Conservation (phyloP, 2,888 invertebrate species). For the Selenia dentaria region DNA sequence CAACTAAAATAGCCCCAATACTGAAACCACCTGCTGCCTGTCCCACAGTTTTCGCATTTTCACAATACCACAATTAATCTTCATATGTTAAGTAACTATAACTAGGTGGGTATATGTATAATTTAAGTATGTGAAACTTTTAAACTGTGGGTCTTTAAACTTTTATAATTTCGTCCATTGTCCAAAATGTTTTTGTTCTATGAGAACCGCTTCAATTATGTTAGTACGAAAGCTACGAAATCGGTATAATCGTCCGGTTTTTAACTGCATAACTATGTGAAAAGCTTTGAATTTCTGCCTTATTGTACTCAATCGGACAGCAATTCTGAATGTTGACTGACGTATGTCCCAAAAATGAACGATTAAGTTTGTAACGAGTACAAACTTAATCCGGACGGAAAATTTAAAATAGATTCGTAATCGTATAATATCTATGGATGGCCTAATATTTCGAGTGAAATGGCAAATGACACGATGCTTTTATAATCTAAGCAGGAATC, state of each 20-base stretch:
- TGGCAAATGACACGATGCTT: too few relatives aligned
- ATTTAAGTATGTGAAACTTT: constrained; percentile 79
- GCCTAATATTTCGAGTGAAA: too few relatives aligned
- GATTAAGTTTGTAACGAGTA: too few relatives aligned
- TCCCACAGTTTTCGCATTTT: constrained; percentile 54
- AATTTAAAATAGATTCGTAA: too few relatives aligned
- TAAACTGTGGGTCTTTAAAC: constrained; percentile 66
- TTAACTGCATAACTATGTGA: constrained; percentile 83
- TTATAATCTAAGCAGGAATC: too few relatives aligned
- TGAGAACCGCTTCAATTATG: constrained; percentile 82
- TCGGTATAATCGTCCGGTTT: constrained; percentile 77
- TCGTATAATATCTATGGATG: too few relatives aligned
- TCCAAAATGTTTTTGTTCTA: constrained; percentile 78
- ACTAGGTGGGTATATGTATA: neutral
- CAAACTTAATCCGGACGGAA: too few relatives aligned
- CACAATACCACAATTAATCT: constrained; percentile 73
- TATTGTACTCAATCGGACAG: constrained; percentile 58
- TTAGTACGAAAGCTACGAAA: constrained; percentile 61
- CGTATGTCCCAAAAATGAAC: too few relatives aligned
- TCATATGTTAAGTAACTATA: constrained; percentile 66
- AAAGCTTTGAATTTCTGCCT: constrained; percentile 66
- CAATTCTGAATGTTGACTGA: too few relatives aligned
- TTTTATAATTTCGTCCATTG: constrained; percentile 80
- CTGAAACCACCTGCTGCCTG: constrained; percentile 29
- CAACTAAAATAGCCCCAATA: constrained; percentile 19